Base-by-base conservation (phyloP, 1,140 invertebrate genomes). In the Drosophila malerkotliana region DNA sequence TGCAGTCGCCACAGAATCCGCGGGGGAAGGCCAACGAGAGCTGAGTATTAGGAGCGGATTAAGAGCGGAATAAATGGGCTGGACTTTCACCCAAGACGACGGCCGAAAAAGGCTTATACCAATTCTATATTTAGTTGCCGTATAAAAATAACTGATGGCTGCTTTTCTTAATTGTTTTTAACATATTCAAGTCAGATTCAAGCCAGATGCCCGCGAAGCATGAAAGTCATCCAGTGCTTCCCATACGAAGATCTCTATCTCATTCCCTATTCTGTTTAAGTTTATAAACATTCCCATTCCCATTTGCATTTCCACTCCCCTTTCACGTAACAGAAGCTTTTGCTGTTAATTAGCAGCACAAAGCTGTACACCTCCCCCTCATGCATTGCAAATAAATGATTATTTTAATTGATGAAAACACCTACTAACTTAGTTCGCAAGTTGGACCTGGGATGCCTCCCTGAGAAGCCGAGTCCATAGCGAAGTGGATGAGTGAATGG, bases 401-500 rank as follows among this genome's bases (percentile, higher is more conserved):
- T 87, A 83, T 77, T 83, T 87, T 87, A 87, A 89, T 87, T 87
- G 83, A 87, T 73, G 75, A 83, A 87, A 87, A 87, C 83, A 87
- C 83, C 83, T 88, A 69, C 67, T 69, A 69, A 75, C 72, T 44
- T 30, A 18, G 18, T 26, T 59, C 1, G 3, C 18, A n/a, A 8
- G 24, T 37, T 34, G 12, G 34, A 37, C 4, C 18, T 45, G 12
- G 41, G 21, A 45, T 24, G 28, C 41, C 48, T 18, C 44, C 28
- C 34, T 28, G n/a, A 53, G 54, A 69, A 49, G 26, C 30, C 37
- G 14, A 52, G 21, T 39, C 39, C 12, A 5, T 28, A 21, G 8
- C 2, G 24, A 8, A 9, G 26, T 15, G 30, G n/a, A 10, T 4
- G 14, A 21, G 26, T 44, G 47, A 14, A 26, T 53, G 49, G 61